These are phyloP conservation scores for Cephalopterus ornatus DNA, from an alignment of 2,113 vertebrate species.

Conservation along the genomic window DNA sequence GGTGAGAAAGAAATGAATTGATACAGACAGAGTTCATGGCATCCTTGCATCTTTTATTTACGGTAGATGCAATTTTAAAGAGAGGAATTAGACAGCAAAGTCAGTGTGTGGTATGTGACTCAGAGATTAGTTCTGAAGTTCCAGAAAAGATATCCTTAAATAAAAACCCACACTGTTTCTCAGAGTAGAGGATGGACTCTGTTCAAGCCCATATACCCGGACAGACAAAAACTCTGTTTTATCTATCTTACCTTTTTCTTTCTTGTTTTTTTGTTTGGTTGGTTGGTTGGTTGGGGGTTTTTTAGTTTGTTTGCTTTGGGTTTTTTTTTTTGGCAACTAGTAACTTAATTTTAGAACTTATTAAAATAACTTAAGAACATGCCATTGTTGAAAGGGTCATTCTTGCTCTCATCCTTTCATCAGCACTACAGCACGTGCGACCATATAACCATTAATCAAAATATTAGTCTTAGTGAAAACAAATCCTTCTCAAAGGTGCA, in stretches of 20 bases:
- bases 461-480: neutral
- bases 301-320: too few species aligned
- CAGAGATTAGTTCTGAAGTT: neutral
- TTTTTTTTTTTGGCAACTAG: neutral
- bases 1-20: constrained; percentile 16
- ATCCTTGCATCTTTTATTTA: neutral
- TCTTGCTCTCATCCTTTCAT: neutral
- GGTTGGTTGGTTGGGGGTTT: too few species aligned
- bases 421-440: neutral
- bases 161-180: neutral
- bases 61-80: neutral
- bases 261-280: too few species aligned
- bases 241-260: neutral
- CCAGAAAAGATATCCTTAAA: neutral
- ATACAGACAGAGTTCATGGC: neutral
- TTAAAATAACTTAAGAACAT: neutral
- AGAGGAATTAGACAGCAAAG: neutral
- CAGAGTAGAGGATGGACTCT: neutral
- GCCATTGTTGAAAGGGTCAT: neutral
- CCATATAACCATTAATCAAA: neutral
- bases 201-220: neutral
- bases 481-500: neutral
- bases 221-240: neutral
- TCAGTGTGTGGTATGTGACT: neutral
- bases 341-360: neutral